Evolutionary conservation across 2,113 vertebrate species (phyloP).

Genomic region (Labeo rohita): DNA sequence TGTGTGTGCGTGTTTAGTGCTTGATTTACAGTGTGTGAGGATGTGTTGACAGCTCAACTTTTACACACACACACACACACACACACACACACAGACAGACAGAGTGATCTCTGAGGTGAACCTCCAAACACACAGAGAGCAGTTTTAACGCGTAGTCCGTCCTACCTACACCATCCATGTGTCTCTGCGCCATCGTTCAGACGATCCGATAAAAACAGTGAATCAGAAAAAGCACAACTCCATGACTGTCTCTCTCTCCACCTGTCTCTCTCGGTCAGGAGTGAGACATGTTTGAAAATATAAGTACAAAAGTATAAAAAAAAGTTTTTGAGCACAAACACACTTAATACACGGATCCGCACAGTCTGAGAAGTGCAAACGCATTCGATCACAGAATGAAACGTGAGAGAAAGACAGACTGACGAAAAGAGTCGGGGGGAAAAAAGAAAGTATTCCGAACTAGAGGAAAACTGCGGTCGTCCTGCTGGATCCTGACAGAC

Average conservation of each 20-base stretch:
- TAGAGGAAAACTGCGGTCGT: background rate
- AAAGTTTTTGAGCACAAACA: background rate
- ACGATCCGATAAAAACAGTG: background rate
- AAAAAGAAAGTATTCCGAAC: constrained; percentile 26
- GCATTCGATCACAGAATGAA: background rate
- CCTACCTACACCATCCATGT: constrained; percentile 60
- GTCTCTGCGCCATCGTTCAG: constrained; percentile 45
- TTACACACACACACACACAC: background rate
- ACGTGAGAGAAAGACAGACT: background rate
- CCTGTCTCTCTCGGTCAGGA: background rate
- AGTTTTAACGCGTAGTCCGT: constrained; percentile 4
- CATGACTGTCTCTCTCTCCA: background rate
- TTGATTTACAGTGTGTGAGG: constrained; percentile 7
- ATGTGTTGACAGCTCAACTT: constrained; percentile 36
- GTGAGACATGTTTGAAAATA: constrained; percentile 2
- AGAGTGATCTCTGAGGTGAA: background rate
- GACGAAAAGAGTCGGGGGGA: background rate
- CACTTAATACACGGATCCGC: background rate
- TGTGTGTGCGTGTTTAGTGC: background rate
- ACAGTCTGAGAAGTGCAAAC: background rate
- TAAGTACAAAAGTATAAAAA: background rate
- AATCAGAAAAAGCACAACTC: constrained; percentile 7
- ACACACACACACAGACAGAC: background rate
- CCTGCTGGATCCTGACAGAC: constrained; percentile 11
- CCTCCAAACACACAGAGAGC: constrained; percentile 16